A percentile compares a stretch with the other conserved stretches of the same genome.
phyloP scores from a whole-genome alignment of 1,140 invertebrate species.

The Panagrolaimus sp. region DNA sequence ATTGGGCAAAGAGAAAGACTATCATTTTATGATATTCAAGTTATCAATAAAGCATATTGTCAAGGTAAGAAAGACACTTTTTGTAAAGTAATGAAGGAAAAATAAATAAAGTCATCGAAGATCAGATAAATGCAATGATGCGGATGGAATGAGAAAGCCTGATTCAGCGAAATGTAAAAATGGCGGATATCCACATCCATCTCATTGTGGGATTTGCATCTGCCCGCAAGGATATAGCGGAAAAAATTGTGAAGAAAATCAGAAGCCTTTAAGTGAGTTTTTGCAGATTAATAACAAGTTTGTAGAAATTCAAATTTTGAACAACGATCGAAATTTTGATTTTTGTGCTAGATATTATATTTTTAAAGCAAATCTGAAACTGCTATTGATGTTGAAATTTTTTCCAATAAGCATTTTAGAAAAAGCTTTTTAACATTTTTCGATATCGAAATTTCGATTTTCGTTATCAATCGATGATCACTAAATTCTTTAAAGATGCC shows the following conservation, averaged over 20 bases:
- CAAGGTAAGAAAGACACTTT: slow-evolving; percentile 37
- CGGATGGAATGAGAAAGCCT: slow-evolving; percentile 8
- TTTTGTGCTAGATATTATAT: too few species aligned
- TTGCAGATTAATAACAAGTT: too few species aligned
- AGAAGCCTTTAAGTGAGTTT: slow-evolving; percentile 46
- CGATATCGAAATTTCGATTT: too few species aligned
- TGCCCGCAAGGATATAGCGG: slow-evolving; percentile 57
- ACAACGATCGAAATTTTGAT: too few species aligned
- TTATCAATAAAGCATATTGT: slow-evolving; percentile 55
- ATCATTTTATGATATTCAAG: slow-evolving; percentile 43
- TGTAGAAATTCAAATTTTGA: neutral
- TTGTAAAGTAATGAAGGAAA: neutral
- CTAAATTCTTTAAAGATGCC: slow-evolving; percentile 37
- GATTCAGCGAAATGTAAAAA: slow-evolving; percentile 33
- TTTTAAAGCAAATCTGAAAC: too few species aligned
- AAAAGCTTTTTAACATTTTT: too few species aligned
- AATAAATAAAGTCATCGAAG: slow-evolving; percentile 25
- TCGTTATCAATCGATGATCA: slow-evolving; percentile 6
- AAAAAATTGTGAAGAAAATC: slow-evolving; percentile 42
- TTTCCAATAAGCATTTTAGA: too few species aligned
- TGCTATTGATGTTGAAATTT: too few species aligned
- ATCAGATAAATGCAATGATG: slow-evolving; percentile 46
- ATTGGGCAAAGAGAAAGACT: slow-evolving; percentile 54
- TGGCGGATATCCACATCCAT: slow-evolving; percentile 56
- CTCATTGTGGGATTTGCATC: slow-evolving; percentile 45